Conservation (phyloP, 2,888 invertebrate species). For the Eupeodes latifasciatus region DNA sequence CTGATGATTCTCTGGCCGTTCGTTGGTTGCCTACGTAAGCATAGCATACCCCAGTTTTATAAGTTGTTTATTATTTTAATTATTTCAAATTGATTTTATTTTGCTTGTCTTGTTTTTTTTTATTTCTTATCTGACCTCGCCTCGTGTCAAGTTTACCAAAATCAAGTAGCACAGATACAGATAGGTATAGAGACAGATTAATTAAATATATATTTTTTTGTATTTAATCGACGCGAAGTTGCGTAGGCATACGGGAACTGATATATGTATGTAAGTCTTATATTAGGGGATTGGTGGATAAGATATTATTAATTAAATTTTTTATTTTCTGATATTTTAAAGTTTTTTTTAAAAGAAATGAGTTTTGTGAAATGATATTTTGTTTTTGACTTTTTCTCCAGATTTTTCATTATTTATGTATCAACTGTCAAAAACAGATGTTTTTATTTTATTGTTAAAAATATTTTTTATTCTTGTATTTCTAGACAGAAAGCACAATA, state of each 20-base stretch:
- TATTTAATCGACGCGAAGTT: background rate
- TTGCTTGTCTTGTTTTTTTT: background rate
- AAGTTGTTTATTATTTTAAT: background rate
- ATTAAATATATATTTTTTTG: conserved; percentile 4
- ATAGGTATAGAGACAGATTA: background rate
- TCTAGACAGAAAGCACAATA: no score
- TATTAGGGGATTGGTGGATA: background rate
- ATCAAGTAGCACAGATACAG: conserved; percentile 11
- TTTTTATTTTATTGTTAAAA: no score
- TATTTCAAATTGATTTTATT: background rate
- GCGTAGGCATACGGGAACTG: background rate
- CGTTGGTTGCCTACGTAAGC: background rate
- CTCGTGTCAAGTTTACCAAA: conserved; percentile 69
- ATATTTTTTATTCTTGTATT: no score
- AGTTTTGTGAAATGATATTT: no score
- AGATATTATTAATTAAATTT: no score
- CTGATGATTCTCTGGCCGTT: background rate
- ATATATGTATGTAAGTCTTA: background rate
- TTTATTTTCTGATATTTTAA: no score
- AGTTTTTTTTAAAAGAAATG: no score
- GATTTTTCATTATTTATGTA: no score
- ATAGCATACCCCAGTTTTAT: background rate
- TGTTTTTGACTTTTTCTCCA: no score
- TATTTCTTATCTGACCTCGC: conserved; percentile 59
- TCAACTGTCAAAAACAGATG: no score